Evolutionary conservation across 2,888 invertebrate species (phyloP).

Genomic region (Trilocha varians): DNA sequence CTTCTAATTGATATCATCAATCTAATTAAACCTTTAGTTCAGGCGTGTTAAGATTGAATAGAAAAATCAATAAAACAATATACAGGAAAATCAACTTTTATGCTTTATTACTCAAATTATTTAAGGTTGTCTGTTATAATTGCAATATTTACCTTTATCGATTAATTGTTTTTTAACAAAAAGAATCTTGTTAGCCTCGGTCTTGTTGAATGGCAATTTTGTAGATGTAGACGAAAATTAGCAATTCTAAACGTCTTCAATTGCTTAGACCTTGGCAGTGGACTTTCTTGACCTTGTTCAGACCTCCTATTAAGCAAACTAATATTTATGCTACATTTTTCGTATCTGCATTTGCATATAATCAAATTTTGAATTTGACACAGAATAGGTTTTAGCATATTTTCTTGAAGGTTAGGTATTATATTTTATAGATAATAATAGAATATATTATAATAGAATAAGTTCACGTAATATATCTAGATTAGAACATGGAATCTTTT

Average conservation of each 20-base stretch:
- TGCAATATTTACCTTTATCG: neutral
- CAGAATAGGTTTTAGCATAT: neutral
- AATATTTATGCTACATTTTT: neutral
- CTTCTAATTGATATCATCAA: slow-evolving; percentile 22
- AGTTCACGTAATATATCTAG: no score
- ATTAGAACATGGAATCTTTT: no score
- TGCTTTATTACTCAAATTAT: no score
- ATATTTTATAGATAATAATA: no score
- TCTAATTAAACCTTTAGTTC: slow-evolving; percentile 1
- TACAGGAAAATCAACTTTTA: no score
- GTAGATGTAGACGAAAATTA: slow-evolving; percentile 16
- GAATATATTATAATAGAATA: no score
- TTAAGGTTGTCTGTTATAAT: neutral
- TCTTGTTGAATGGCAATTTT: slow-evolving; percentile 14
- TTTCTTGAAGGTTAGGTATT: neutral
- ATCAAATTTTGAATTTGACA: slow-evolving; percentile 1
- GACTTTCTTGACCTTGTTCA: slow-evolving; percentile 23
- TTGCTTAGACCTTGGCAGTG: slow-evolving; percentile 25
- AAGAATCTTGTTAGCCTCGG: slow-evolving; percentile 2
- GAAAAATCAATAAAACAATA: neutral
- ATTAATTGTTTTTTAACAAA: neutral
- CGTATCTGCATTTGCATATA: neutral
- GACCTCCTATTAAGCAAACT: neutral
- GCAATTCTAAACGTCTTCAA: slow-evolving; percentile 21
- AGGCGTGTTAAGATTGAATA: neutral